phyloP scores from a whole-genome alignment of 2,888 invertebrate species.

The Brachypalpus laphriformis region DNA sequence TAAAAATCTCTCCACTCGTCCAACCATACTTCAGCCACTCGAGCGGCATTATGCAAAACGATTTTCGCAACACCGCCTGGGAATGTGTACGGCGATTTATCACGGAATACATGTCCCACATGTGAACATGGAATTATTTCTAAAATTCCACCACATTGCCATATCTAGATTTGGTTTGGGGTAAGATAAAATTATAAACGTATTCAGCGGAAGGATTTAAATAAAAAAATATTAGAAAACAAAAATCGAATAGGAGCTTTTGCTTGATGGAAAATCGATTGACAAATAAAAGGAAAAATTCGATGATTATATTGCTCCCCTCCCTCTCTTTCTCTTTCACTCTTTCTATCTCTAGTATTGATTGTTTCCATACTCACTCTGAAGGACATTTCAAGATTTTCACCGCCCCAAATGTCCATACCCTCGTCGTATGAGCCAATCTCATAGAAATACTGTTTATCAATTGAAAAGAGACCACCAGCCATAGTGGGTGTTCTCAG shows the following conservation, averaged over 20 bases:
- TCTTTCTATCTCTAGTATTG: neutral
- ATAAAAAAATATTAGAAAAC: conserved; percentile 5
- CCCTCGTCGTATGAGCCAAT: conserved; percentile 99
- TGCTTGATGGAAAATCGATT: conserved; percentile 36
- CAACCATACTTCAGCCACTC: conserved; percentile 99
- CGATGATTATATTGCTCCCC: conserved; percentile 8
- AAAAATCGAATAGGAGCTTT: conserved; percentile 33
- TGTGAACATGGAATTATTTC: conserved; percentile 98
- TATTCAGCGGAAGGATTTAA: conserved; percentile 52
- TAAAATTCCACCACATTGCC: conserved; percentile 98
- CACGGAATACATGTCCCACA: conserved; percentile 98
- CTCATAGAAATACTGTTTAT: conserved; percentile 98
- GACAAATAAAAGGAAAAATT: conserved; percentile 24
- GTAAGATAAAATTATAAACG: conserved; percentile 54
- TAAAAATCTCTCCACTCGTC: conserved; percentile 99
- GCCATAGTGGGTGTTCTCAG: conserved; percentile 99
- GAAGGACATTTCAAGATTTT: conserved; percentile 84
- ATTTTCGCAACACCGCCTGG: conserved; percentile 98
- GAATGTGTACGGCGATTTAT: conserved; percentile 99
- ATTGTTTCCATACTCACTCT: conserved; percentile 80
- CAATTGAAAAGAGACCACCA: conserved; percentile 97
- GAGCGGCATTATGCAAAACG: conserved; percentile 98
- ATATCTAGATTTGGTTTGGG: conserved; percentile 86
- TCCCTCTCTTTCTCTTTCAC: neutral
- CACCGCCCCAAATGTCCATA: conserved; percentile 99